phyloP scores from a whole-genome alignment of 2,888 invertebrate species.

The Morpho deidamia region DNA sequence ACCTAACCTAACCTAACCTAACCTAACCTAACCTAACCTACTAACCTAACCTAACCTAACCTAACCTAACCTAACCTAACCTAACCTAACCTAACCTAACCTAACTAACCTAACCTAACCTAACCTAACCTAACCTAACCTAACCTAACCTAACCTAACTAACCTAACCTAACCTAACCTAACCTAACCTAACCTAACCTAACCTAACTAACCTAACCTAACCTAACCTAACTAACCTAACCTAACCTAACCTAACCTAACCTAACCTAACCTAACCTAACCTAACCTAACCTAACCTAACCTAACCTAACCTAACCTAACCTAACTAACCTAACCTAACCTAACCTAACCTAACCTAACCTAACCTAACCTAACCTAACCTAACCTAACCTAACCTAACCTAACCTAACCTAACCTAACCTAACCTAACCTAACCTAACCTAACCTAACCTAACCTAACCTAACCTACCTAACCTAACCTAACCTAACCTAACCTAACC shows the following conservation, averaged over 20 bases:
- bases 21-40: constrained; percentile 25
- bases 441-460: constrained; percentile 16
- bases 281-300: constrained; percentile 26
- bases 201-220: constrained; percentile 21
- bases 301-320: constrained; percentile 26
- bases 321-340: constrained; percentile 13
- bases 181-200: constrained; percentile 29
- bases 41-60: constrained; percentile 25
- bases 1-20: constrained; percentile 25
- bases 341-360: constrained; percentile 20
- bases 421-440: constrained; percentile 25
- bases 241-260: constrained; percentile 25
- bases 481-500: constrained; percentile 23
- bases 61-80: constrained; percentile 25
- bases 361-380: constrained; percentile 20
- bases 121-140: constrained; percentile 26
- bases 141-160: constrained; percentile 28
- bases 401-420: constrained; percentile 24
- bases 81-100: constrained; percentile 26
- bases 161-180: constrained; percentile 28
- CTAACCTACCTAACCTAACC: background rate
- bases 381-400: constrained; percentile 21
- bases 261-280: constrained; percentile 26
- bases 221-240: constrained; percentile 16
- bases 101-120: constrained; percentile 27